Evolutionary conservation across 2,888 invertebrate genomes (phyloP), one percentile per base, ranked within the genome.

Genomic region (Automeris io): DNA sequence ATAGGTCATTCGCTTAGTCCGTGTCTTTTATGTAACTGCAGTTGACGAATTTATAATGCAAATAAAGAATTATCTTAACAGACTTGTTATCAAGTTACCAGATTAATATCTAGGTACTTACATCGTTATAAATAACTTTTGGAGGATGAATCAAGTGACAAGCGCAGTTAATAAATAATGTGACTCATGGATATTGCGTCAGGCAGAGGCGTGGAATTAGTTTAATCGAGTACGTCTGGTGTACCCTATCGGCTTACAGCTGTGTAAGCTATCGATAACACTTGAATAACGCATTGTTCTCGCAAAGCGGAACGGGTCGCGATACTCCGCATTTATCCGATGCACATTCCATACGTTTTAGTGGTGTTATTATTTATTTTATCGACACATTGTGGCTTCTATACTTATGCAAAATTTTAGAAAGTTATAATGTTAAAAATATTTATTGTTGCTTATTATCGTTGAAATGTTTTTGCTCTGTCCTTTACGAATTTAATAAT

Each of bases 241-340:
- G 57, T 53, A 48, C 43, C 5, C 25, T 5, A 51, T 47, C 36
- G 41, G 40, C 32, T 42, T 54, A 62, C 77, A 78, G 74, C 76
- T 79, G 76, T 71, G 69, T 69, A 71, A 75, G 63, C 68, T 69
- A 66, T 66, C 58, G 76, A 71, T 73, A 72, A 70, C 61, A 57
- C 43, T 54, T 69, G 58, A 76, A 72, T 70, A 73, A 68, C 60
- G 64, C 67, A 70, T 74, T 75, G 73, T 73, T 74, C 63, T 56
- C 47, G 36, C 35, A 45, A 45, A 54, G 47, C 52, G 48, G 47
- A 49, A 53, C 45, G 51, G 46, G 40, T 48, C 46, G 46, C 49
- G 41, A 41, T 49, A 47, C 47, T 40, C 43, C 37, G 42, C 40
- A 37, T 42, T 40, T 29, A 29, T 29, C 29, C 29, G 16, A 29